A percentile compares a stretch with the other conserved stretches of the same genome.
phyloP scores from a whole-genome alignment of 2,797 vertebrate species.

The Tadarida brasiliensis region DNA sequence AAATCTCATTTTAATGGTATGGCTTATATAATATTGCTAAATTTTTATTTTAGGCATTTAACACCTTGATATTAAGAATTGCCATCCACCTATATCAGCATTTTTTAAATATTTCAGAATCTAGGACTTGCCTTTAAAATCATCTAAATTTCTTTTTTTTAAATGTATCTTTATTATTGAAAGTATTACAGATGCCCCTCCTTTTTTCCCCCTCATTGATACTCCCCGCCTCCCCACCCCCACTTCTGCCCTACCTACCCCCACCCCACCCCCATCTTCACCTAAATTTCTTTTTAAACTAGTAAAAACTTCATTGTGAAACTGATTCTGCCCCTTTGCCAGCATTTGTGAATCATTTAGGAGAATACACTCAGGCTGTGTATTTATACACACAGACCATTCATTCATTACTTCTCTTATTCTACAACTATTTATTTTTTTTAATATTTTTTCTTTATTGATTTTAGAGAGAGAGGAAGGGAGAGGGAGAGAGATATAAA shows the following conservation, averaged over 20 bases:
- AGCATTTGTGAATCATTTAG: background rate
- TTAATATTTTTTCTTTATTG: too few species aligned
- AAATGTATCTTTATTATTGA: too few species aligned
- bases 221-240: too few species aligned
- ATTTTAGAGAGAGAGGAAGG: too few species aligned
- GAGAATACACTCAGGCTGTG: background rate
- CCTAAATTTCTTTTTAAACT: background rate
- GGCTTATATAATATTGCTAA: background rate
- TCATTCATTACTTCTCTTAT: background rate
- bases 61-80: background rate
- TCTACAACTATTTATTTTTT: background rate
- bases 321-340: background rate
- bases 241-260: too few species aligned
- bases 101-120: conserved; percentile 17
- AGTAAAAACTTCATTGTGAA: background rate
- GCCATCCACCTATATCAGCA: background rate
- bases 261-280: background rate
- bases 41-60: background rate
- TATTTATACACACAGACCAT: background rate
- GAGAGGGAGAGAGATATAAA: too few species aligned
- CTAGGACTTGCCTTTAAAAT: background rate
- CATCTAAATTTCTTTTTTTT: background rate
- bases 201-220: too few species aligned
- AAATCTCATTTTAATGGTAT: background rate
- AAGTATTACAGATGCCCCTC: too few species aligned